A percentile compares a stretch with the other conserved stretches of the same genome.
Evolutionary conservation across 2,797 vertebrate species (phyloP).

Genomic region (Microctenopoma steveboyesi): DNA sequence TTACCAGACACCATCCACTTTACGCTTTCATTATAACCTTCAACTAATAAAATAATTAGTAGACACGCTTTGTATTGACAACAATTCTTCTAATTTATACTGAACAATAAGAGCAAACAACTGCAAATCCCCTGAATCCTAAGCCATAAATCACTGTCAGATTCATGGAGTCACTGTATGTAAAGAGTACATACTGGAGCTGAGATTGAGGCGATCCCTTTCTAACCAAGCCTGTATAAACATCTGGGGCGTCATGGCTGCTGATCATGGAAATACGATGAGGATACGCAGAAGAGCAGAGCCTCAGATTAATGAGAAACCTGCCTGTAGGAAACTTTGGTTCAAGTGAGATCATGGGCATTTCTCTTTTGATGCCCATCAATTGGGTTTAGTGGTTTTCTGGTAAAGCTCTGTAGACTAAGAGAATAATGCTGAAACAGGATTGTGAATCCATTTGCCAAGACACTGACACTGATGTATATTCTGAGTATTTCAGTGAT

Average conservation of each 20-base stretch:
- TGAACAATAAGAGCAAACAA: conserved; percentile 40
- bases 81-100: conserved; percentile 2
- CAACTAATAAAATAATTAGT: conserved; percentile 13
- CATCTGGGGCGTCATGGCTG: conserved; percentile 63
- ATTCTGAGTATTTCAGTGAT: conserved; percentile 29
- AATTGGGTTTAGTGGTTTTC: conserved; percentile 75
- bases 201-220: conserved; percentile 52
- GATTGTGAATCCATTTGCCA: conserved; percentile 34
- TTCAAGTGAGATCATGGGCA: conserved; percentile 83
- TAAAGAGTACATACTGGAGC: conserved; percentile 47
- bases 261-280: conserved; percentile 71
- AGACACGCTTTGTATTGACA: conserved; percentile 7
- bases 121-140: conserved; percentile 50
- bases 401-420: conserved; percentile 48
- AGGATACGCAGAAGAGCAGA: conserved; percentile 60
- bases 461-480: conserved; percentile 35
- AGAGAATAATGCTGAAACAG: conserved; percentile 60
- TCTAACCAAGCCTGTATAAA: conserved; percentile 67
- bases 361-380: conserved; percentile 79
- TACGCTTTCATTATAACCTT: conserved; percentile 20
- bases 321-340: conserved; percentile 80
- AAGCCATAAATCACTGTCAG: conserved; percentile 64
- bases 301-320: conserved; percentile 74
- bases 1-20: conserved; percentile 10
- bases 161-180: conserved; percentile 43